Conservation (phyloP, 2,888 invertebrate species). For the Nemoura dubitans region DNA sequence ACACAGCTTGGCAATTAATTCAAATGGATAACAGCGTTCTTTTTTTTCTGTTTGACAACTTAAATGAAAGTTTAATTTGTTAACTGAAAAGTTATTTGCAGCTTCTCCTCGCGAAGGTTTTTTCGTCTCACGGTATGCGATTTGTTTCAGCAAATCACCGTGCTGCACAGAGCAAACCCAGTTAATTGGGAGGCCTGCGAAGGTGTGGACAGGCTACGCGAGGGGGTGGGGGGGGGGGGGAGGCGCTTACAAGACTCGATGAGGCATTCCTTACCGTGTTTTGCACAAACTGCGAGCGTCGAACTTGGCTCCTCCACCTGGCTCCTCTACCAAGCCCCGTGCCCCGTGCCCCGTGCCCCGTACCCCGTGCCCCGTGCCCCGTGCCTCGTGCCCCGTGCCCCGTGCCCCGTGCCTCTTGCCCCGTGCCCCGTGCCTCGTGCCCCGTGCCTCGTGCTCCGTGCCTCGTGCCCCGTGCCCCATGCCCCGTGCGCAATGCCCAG, state of each 20-base stretch:
- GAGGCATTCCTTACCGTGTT: no score
- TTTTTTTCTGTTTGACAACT: not conserved
- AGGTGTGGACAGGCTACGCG: not conserved
- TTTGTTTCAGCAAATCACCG: not conserved
- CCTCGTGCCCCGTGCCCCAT: no score
- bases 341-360: no score
- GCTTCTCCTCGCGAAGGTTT: not conserved
- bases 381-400: no score
- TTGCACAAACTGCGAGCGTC: no score
- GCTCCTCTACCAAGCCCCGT: no score
- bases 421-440: no score
- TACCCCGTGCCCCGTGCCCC: no score
- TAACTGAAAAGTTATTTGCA: not conserved
- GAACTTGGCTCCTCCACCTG: no score
- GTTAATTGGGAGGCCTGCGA: not conserved
- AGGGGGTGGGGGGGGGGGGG: not conserved
- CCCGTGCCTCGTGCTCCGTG: no score
- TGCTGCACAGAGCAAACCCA: not conserved
- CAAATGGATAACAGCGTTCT: not conserved
- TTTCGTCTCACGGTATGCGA: not conserved
- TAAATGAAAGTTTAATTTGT: not conserved
- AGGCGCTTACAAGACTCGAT: conserved; percentile 1
- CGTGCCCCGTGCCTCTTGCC: no score
- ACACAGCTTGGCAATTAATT: not conserved
- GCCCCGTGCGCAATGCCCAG: no score